Evolutionary conservation across 2,888 invertebrate genomes (phyloP), one percentile per base, ranked within the genome.

Genomic region (Sipunculus nudus): DNA sequence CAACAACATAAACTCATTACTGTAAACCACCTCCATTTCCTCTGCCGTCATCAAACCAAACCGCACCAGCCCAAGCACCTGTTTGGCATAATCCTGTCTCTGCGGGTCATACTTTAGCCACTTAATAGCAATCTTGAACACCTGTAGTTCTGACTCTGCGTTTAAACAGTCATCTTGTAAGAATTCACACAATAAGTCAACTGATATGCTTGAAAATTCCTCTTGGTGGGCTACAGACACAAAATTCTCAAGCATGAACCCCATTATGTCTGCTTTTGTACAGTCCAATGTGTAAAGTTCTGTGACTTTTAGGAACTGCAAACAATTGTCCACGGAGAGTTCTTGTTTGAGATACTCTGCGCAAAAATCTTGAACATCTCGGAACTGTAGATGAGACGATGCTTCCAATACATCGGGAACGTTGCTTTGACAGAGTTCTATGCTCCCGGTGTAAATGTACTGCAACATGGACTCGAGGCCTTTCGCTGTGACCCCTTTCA

Each of bases 401-500:
- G 71, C 71, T 50, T 71, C 71, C 16, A 71, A 46, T 8, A 70
- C 65, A 47, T 63, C 63, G 55, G 10, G 38, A 10, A 35, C 10
- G 16, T 67, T 65, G 39, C 50, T 57, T 35, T 61, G 52, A 46
- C 53, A 62, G 53, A 67, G 63, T n/a, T 59, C 45, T 8, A 69
- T 61, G 32, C 57, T 56, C 2, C 71, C 71, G 3, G 82, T 82
- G 65, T 83, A 83, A 39, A 82, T 78, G 13, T 81, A 78, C 54
- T 82, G 80, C 25, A 83, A 70, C 6, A 81, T 76, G 59, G 81
- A 82, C 61, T 82, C 78, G 38, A 83, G 71, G 0, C 83, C 83
- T 50, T 77, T 77, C 35, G 80, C 76, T 0, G 82, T 80, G 19
- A 83, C 80, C 13, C 82, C 81, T 59, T 80, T 78, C 53, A 81